Conservation (phyloP, 2,888 invertebrate genomes). For the Pardosa pseudoannulata region DNA sequence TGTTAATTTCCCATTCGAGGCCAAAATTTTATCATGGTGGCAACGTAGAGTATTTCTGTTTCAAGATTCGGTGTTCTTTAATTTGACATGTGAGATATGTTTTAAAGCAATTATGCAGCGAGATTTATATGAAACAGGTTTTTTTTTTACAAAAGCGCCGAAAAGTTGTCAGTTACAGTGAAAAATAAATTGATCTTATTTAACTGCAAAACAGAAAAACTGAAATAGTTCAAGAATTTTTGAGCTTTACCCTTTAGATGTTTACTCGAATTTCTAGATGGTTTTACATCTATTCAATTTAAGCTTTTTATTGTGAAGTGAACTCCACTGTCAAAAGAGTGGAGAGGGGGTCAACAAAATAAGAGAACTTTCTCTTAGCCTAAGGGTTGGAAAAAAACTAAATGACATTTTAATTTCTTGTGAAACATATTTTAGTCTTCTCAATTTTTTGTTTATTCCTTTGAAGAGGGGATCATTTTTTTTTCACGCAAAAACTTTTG, state of each 20-base stretch:
- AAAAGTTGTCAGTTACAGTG: slow-evolving; percentile 34
- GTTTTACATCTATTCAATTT: slow-evolving; percentile 25
- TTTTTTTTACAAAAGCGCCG: slow-evolving; percentile 8
- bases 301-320: slow-evolving; percentile 32
- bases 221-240: slow-evolving; percentile 24
- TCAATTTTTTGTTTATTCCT: background rate
- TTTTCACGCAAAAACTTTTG: background rate
- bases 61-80: slow-evolving; percentile 43
- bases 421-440: slow-evolving; percentile 16
- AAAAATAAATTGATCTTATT: slow-evolving; percentile 39
- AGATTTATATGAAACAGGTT: slow-evolving; percentile 35
- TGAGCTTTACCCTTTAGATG: background rate
- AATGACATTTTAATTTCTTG: slow-evolving; percentile 62
- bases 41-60: background rate
- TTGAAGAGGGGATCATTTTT: no score
- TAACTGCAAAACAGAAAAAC: slow-evolving; percentile 23
- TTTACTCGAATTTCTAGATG: background rate
- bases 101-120: slow-evolving; percentile 46
- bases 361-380: slow-evolving; percentile 16
- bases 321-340: slow-evolving; percentile 34
- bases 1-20: background rate
- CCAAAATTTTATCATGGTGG: background rate
- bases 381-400: slow-evolving; percentile 40
- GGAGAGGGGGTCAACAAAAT: background rate
- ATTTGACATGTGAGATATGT: slow-evolving; percentile 61